phyloP scores from a whole-genome alignment of 2,888 invertebrate genomes.

The Cheilosia scutellata region DNA sequence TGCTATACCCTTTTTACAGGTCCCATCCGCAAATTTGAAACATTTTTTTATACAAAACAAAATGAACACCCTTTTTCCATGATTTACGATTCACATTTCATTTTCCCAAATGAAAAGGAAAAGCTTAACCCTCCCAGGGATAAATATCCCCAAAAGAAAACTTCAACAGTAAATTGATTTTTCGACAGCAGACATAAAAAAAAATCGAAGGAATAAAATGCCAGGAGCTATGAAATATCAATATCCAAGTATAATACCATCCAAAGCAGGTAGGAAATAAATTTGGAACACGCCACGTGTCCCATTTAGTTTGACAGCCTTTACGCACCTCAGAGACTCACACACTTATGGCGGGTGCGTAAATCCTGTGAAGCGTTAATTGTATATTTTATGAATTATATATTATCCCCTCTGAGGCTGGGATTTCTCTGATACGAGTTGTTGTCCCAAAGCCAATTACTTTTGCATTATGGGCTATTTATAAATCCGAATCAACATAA shows the following conservation, averaged over 20 bases:
- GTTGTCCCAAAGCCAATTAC: neutral
- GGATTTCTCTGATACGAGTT: neutral
- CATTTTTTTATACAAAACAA: too few species aligned
- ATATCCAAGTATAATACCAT: neutral
- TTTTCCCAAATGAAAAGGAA: too few species aligned
- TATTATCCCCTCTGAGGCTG: neutral
- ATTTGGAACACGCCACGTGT: neutral
- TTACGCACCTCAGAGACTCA: neutral
- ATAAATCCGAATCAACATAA: conserved; percentile 37
- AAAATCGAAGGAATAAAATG: neutral
- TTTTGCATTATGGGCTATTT: conserved; percentile 31
- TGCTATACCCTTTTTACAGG: too few species aligned
- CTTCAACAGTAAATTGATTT: too few species aligned
- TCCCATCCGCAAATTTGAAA: too few species aligned
- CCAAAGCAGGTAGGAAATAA: neutral
- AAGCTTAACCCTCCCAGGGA: too few species aligned
- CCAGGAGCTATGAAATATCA: neutral
- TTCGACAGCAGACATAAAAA: too few species aligned
- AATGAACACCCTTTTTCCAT: too few species aligned
- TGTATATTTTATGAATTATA: conserved; percentile 30
- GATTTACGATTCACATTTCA: too few species aligned
- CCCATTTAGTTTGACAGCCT: neutral
- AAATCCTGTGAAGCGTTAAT: neutral
- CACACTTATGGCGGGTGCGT: neutral
- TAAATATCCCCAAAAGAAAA: too few species aligned